Percentiles rank a stretch among this genome's conserved stretches.
Evolutionary conservation across 2,888 invertebrate genomes (phyloP).

Genomic region (Trissoscelio sp.): DNA sequence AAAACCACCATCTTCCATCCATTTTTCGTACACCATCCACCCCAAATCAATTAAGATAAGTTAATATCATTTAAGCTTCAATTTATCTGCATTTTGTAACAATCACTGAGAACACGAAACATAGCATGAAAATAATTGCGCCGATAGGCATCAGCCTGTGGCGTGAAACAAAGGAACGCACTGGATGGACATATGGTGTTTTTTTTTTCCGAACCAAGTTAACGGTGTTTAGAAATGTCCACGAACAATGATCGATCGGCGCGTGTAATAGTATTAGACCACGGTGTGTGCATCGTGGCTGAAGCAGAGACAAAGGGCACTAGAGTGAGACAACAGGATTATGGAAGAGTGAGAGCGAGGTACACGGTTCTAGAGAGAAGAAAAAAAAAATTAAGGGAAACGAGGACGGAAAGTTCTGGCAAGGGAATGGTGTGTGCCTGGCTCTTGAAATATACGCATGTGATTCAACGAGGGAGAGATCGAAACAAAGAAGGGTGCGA

Average conservation of each 20-base stretch:
- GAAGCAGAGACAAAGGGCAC: slow-evolving; percentile 52
- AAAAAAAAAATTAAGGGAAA: slow-evolving; percentile 60
- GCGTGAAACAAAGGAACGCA: slow-evolving; percentile 52
- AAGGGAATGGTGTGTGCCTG: slow-evolving; percentile 44
- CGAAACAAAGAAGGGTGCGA: slow-evolving; percentile 67
- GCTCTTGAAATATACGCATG: slow-evolving; percentile 63
- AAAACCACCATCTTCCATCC: too few species aligned
- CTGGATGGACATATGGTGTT: slow-evolving; percentile 50
- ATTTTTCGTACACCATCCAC: too few species aligned
- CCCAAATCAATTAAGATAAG: slow-evolving; percentile 38
- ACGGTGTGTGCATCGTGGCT: slow-evolving; percentile 47
- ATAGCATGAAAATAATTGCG: slow-evolving; percentile 49
- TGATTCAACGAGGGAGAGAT: slow-evolving; percentile 63
- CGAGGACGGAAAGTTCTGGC: slow-evolving; percentile 55
- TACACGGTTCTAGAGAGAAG: slow-evolving; percentile 5
- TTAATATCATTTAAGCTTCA: slow-evolving; percentile 42
- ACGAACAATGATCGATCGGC: slow-evolving; percentile 65
- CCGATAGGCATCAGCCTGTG: slow-evolving; percentile 40
- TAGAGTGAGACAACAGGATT: slow-evolving; percentile 9
- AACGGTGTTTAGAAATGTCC: slow-evolving; percentile 63
- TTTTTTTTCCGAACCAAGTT: slow-evolving; percentile 39
- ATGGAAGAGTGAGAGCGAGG: neutral
- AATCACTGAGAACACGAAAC: slow-evolving; percentile 43
- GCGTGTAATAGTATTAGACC: slow-evolving; percentile 56
- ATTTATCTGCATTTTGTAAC: slow-evolving; percentile 56